Evolutionary conservation across 2,797 vertebrate species (phyloP).

Genomic region (Echiichthys vipera): DNA sequence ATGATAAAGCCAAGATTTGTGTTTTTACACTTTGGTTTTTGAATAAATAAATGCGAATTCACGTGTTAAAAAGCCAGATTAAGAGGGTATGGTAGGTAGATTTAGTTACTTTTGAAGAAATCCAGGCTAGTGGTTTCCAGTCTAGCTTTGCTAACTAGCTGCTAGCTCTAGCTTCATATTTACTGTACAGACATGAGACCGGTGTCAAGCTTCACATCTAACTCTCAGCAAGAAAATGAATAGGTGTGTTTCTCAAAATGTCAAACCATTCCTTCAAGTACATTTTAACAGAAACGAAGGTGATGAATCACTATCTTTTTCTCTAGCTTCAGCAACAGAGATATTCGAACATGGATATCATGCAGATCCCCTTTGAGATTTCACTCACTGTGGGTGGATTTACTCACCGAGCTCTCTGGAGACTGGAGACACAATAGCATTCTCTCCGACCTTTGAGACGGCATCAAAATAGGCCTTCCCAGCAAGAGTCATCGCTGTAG

Average conservation of each 20-base stretch:
- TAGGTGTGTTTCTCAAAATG: background rate
- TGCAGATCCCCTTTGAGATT: background rate
- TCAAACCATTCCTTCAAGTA: background rate
- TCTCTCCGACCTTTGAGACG: constrained; percentile 94
- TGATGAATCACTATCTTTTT: background rate
- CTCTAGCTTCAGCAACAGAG: constrained; percentile 7
- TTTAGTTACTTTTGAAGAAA: background rate
- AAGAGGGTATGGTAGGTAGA: background rate
- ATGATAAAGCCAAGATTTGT: background rate
- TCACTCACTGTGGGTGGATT: background rate
- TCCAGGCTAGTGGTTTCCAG: background rate
- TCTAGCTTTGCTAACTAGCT: background rate
- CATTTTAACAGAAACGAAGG: background rate
- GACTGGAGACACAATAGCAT: constrained; percentile 90
- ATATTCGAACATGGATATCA: background rate
- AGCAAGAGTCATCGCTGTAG: constrained; percentile 91
- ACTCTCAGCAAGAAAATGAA: background rate
- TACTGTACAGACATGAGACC: background rate
- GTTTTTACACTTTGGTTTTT: background rate
- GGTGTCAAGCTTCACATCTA: background rate
- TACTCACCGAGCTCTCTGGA: constrained; percentile 95
- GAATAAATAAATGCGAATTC: background rate
- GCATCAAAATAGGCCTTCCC: constrained; percentile 96
- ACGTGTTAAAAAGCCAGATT: background rate
- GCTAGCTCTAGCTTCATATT: background rate